Evolutionary conservation across 2,113 vertebrate genomes (phyloP), one percentile per base, ranked within the genome.

Genomic region (Macquaria australasica): DNA sequence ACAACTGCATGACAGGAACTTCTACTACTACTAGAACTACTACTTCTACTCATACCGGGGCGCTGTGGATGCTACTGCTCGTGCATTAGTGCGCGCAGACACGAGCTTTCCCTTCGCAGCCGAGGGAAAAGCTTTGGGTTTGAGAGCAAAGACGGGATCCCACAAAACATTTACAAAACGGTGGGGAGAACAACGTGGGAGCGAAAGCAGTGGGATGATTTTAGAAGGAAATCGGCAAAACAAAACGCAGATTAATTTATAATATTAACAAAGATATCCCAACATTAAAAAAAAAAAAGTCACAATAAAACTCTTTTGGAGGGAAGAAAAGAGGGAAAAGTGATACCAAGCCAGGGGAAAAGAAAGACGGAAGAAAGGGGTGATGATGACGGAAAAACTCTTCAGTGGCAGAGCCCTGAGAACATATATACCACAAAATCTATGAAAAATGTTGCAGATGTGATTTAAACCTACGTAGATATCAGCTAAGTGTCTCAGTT

Each of bases 91-190:
- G 83, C 34, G 63, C 31, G 59, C 60, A 63, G 55, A 70, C 31
- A 86, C 73, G 62, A 88, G 66, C 64, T 34, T 63, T 60, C 45
- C 56, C 41, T 59, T 67, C 69, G 63, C 45, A 84, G 60, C 56
- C 11, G 56, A 81, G 53, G 14, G 45, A 23, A 16, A 39, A 68
- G 75, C 28, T 79, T 58, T 63, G 50, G 41, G 51, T 60, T 68
- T 53, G 39, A 80, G 48, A 28, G 12, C 0, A 31, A 53, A 15
- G 5, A 37, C 1, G 20, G 16, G 67, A 56, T 62, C 43, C 60
- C 1, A 18, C 21, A 3, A 51, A 68, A 64, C 1, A 45, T 77
- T 37, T 39, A 37, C 34, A 34, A 34, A 10, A 53, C 3, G 4
- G 4, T 50, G 34, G 34, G 59, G 25, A 70, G 11, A 59, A 53